A percentile compares a stretch with the other conserved stretches of the same genome.
phyloP scores from a whole-genome alignment of 2,797 vertebrate species.

The Aselliscus stoliczkanus region DNA sequence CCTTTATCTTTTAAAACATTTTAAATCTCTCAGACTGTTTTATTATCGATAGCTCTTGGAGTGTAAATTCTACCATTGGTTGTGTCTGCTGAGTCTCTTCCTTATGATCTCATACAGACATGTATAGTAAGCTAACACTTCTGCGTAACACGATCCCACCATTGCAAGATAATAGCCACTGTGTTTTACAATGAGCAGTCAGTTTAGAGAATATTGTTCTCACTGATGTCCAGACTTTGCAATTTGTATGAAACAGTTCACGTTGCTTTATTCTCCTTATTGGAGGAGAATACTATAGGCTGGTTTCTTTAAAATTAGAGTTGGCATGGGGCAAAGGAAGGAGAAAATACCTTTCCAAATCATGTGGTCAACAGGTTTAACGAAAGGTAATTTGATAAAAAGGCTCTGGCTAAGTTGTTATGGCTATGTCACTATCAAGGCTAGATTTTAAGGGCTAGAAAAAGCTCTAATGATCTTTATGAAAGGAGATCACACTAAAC shows the following conservation, averaged over 20 bases:
- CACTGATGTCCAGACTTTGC: not conserved
- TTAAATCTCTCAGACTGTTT: not conserved
- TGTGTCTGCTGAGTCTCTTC: not conserved
- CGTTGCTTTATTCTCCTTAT: not conserved
- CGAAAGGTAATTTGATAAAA: not conserved
- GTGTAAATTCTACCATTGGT: not conserved
- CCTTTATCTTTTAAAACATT: not conserved
- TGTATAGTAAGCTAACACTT: not conserved
- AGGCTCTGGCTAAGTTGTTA: not conserved
- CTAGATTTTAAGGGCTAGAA: not conserved
- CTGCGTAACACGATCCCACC: not conserved
- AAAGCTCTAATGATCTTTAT: not conserved
- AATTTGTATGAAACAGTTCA: not conserved
- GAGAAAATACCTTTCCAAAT: not conserved
- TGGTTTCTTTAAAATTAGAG: not conserved
- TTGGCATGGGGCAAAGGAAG: not conserved
- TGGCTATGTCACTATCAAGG: not conserved
- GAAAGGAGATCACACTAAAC: not conserved
- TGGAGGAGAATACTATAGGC: not conserved
- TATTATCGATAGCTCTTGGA: not conserved
- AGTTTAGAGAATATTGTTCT: not conserved
- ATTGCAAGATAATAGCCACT: not conserved
- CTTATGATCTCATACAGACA: not conserved
- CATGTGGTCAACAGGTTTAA: not conserved
- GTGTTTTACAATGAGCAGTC: not conserved